These are phyloP conservation scores for Pristis pectinata DNA, from an alignment of 2,797 vertebrate species.

Conservation along the genomic window DNA sequence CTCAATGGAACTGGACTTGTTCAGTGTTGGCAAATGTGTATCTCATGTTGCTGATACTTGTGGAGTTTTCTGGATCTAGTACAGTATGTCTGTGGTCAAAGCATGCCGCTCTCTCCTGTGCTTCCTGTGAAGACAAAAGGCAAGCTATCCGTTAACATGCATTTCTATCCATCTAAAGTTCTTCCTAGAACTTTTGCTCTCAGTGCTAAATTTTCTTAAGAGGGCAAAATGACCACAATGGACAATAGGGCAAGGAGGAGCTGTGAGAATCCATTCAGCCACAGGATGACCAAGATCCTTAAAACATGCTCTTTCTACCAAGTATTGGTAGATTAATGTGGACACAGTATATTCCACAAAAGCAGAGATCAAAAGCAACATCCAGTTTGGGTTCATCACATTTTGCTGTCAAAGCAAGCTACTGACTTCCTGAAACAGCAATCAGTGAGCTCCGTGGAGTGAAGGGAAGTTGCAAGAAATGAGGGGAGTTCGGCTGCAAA, in stretches of 20 bases:
- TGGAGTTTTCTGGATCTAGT: conserved; percentile 33
- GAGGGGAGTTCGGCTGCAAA: neutral
- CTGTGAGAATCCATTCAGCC: neutral
- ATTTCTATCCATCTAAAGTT: neutral
- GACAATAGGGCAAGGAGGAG: neutral
- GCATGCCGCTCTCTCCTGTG: conserved; percentile 29
- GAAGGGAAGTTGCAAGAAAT: neutral
- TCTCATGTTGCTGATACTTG: conserved; percentile 27
- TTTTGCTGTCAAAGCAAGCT: neutral
- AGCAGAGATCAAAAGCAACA: neutral
- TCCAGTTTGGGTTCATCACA: neutral
- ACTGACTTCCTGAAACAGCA: neutral
- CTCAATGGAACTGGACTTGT: conserved; percentile 32
- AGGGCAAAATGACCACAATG: neutral
- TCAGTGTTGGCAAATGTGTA: conserved; percentile 6
- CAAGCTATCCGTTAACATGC: neutral
- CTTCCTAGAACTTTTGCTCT: too few species aligned
- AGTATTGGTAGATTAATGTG: neutral
- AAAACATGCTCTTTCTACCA: neutral
- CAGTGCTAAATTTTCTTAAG: neutral
- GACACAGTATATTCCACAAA: neutral
- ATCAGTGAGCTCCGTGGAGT: neutral
- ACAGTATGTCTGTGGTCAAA: conserved; percentile 30
- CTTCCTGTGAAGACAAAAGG: conserved; percentile 22
- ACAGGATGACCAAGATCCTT: neutral